Evolutionary conservation across 2,888 invertebrate genomes (phyloP).

Genomic region (Orchesella flavescens): DNA sequence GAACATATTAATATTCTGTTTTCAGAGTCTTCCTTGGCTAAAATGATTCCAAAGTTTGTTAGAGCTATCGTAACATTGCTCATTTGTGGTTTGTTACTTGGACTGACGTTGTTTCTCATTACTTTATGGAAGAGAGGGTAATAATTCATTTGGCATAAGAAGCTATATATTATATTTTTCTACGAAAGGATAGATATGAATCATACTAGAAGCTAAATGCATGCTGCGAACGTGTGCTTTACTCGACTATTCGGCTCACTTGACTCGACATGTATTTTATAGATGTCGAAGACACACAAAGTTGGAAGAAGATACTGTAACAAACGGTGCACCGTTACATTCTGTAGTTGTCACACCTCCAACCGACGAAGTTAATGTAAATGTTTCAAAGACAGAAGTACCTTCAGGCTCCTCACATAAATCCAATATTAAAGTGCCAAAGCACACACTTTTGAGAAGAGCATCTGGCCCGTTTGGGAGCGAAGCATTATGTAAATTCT

Average conservation of each 20-base stretch:
- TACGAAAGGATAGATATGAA: background rate
- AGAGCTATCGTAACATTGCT: conserved; percentile 51
- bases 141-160: background rate
- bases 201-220: too few relatives aligned
- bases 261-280: too few relatives aligned
- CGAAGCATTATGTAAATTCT: conserved; percentile 49
- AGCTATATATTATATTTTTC: background rate
- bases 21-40: conserved; percentile 40
- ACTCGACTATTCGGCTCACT: too few relatives aligned
- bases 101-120: conserved; percentile 40
- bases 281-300: conserved; percentile 52
- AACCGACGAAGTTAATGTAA: conserved; percentile 8
- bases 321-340: conserved; percentile 15
- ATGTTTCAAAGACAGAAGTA: background rate
- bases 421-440: conserved; percentile 48
- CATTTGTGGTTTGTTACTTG: conserved; percentile 39
- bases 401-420: conserved; percentile 34
- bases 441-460: conserved; percentile 31
- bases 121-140: conserved; percentile 54
- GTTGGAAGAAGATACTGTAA: conserved; percentile 3
- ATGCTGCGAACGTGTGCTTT: too few relatives aligned
- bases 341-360: conserved; percentile 56
- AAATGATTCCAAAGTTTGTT: conserved; percentile 52
- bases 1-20: background rate
- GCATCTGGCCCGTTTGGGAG: conserved; percentile 55